Evolutionary conservation across 1,140 invertebrate genomes (phyloP), one percentile per base, ranked within the genome.

Genomic region (Hetaerina americana): DNA sequence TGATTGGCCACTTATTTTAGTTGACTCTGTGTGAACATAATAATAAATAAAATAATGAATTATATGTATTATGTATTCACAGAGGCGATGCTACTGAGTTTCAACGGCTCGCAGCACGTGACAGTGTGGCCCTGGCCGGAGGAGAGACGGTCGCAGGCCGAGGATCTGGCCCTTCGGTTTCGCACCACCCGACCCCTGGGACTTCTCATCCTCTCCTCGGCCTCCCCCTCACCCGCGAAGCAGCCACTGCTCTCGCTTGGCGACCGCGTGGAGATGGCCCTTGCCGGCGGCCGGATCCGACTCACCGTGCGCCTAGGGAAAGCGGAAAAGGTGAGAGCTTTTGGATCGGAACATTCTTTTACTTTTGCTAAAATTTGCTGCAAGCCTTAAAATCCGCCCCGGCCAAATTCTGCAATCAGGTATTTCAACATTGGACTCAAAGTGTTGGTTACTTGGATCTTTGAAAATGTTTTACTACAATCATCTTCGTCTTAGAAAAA

Each of bases 31-130:
- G 22, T 57, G 22, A 12, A 57, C 49, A 57, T 57, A 12, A 22
- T 22, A 57, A 57, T 57, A 12, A 57, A 12, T 57, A 57, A 22
- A 22, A 22, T 57, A 12, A 57, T 69, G 28, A 69, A 24, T 27
- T 27, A 69, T 29, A 57, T 22, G n/a, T n/a, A 5, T 68, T 68
- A 25, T n/a, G 18, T 68, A 15, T 68, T 68, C 26, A 5, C 80
- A 94, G 95, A 95, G 79, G 91, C 94, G 22, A 88, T 92, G 12
- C 96, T 91, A 2, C 82, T 97, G 66, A 91, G 86, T 77, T 90
- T 96, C 77, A 95, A 97, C 78, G 94, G 94, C 18, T 89, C 89
- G 18, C 93, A 97, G 79, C 92, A 94, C 77, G 85, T 95, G 80
- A 88, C 89, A 25, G 87, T 94, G 12, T 84, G 88, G 18, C 40